These are phyloP conservation scores for Abrostola tripartita DNA, from an alignment of 2,888 invertebrate genomes.

Conservation along the genomic window DNA sequence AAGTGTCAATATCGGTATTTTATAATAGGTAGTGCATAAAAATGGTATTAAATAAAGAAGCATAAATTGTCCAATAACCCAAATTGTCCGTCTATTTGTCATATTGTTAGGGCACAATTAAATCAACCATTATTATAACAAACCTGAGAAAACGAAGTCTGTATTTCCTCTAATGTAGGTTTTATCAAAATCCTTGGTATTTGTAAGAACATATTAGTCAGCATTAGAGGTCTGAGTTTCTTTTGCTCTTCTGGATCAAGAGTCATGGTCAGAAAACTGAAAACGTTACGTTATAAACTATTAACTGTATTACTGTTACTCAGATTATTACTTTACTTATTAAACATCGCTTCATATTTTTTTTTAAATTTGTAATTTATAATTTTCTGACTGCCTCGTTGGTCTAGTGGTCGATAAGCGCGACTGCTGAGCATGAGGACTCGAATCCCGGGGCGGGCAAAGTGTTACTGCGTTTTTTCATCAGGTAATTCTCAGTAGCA, in stretches of 20 bases:
- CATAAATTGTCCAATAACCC: neutral
- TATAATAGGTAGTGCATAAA: no score
- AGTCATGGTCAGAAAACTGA: constrained; percentile 84
- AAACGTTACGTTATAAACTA: constrained; percentile 23
- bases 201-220: constrained; percentile 89
- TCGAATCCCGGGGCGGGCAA: no score
- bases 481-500: no score
- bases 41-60: neutral
- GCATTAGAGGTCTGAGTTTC: constrained; percentile 88
- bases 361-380: no score
- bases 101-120: no score
- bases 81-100: neutral
- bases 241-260: constrained; percentile 82
- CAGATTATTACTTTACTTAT: no score
- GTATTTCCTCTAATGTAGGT: constrained; percentile 92
- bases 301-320: constrained; percentile 1
- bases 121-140: constrained; percentile 26
- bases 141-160: constrained; percentile 90
- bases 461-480: no score
- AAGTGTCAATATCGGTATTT: neutral
- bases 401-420: no score
- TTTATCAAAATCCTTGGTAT: constrained; percentile 90
- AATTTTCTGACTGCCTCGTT: no score
- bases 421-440: no score
- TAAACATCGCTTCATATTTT: no score